Evolutionary conservation across 2,888 invertebrate genomes (phyloP).

Genomic region (Stenodema calcarata): DNA sequence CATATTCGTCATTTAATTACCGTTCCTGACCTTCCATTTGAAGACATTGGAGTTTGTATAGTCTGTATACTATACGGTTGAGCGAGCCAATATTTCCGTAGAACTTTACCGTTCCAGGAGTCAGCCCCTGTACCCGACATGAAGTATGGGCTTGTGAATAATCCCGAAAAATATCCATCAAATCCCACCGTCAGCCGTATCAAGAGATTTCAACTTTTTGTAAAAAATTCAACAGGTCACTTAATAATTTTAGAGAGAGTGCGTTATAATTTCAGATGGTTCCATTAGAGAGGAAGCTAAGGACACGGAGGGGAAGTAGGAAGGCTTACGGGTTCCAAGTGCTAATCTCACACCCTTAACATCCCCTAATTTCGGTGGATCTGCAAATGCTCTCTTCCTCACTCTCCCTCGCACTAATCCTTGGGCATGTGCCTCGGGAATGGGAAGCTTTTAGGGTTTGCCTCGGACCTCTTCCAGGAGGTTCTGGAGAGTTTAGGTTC

Average conservation of each 20-base stretch:
- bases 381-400: conserved; percentile 49
- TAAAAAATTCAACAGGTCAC: conserved; percentile 50
- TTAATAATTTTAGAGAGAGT: conserved; percentile 38
- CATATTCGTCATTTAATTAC: too few species aligned
- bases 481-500: neutral
- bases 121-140: neutral
- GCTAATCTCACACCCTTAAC: conserved; percentile 52
- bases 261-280: conserved; percentile 47
- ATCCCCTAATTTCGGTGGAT: conserved; percentile 50
- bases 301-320: neutral
- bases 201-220: conserved; percentile 14
- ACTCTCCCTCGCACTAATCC: conserved; percentile 25
- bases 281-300: conserved; percentile 49
- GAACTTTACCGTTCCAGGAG: neutral
- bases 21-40: too few species aligned
- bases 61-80: too few species aligned
- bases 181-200: neutral
- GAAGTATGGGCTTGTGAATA: neutral
- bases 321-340: conserved; percentile 48
- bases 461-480: conserved; percentile 24
- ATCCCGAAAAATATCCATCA: neutral
- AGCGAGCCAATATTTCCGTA: neutral
- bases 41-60: too few species aligned
- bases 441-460: conserved; percentile 15
- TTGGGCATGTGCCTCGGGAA: conserved; percentile 37